phyloP scores from a whole-genome alignment of 2,113 vertebrate genomes.

The Etheostoma spectabile region DNA sequence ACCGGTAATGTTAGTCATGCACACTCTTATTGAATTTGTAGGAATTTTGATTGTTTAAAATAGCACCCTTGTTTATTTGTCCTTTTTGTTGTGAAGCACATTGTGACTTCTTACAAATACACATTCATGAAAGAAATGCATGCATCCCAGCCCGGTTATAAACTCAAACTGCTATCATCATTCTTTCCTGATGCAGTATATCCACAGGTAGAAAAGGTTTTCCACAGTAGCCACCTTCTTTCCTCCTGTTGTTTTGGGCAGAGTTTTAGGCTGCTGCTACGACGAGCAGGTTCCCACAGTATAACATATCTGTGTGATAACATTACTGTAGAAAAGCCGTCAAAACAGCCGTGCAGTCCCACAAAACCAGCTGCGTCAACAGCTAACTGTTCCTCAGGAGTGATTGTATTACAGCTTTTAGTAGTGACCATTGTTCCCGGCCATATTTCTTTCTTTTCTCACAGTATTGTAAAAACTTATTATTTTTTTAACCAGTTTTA shows the following conservation, averaged over 20 bases:
- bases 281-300: conserved; percentile 58
- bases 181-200: not conserved
- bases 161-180: not conserved
- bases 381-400: conserved; percentile 42
- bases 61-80: conserved; percentile 25
- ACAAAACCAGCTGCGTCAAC: conserved; percentile 67
- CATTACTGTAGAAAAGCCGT: conserved; percentile 51
- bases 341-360: conserved; percentile 50
- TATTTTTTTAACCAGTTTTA: conserved; percentile 1
- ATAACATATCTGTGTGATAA: conserved; percentile 62
- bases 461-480: conserved; percentile 25
- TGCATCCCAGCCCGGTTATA: not conserved
- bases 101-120: conserved; percentile 22
- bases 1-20: conserved; percentile 59
- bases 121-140: conserved; percentile 17
- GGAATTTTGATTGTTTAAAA: conserved; percentile 33
- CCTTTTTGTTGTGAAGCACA: not conserved
- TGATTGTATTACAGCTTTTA: conserved; percentile 61
- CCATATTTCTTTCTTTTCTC: conserved; percentile 33
- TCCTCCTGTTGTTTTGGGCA: conserved; percentile 25
- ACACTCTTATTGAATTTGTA: conserved; percentile 47
- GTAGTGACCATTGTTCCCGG: conserved; percentile 33
- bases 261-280: conserved; percentile 33
- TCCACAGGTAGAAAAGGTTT: conserved; percentile 6
- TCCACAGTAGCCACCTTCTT: conserved; percentile 4